Percentiles rank a stretch among this genome's conserved stretches.
These are phyloP conservation scores for Sceliomorpha sp. DNA, from an alignment of 2,888 invertebrate species.

Conservation along the genomic window DNA sequence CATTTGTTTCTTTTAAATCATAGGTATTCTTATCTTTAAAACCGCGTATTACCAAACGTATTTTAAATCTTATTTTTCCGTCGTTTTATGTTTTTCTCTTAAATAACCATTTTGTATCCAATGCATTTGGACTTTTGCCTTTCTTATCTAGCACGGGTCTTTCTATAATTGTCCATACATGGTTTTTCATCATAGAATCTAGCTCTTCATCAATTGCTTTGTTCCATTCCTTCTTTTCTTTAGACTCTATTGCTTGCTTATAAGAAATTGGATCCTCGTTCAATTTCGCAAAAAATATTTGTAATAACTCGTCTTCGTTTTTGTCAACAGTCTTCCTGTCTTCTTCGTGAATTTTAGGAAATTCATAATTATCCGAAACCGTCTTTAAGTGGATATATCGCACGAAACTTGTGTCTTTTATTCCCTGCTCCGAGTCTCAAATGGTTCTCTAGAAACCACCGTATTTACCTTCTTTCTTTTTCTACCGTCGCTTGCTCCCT, in stretches of 20 bases:
- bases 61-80: slow-evolving; percentile 12
- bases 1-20: slow-evolving; percentile 27
- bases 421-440: background rate
- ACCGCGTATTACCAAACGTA: slow-evolving; percentile 30
- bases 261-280: slow-evolving; percentile 23
- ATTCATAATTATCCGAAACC: too few relatives aligned
- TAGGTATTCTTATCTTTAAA: slow-evolving; percentile 26
- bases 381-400: background rate
- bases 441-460: background rate
- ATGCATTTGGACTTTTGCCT: slow-evolving; percentile 5
- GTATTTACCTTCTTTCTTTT: background rate
- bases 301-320: too few relatives aligned
- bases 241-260: slow-evolving; percentile 27
- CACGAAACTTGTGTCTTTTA: slow-evolving; percentile 10
- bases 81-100: slow-evolving; percentile 23
- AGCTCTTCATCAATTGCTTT: slow-evolving; percentile 26
- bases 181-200: too few relatives aligned
- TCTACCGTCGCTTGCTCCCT: too few relatives aligned
- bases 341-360: slow-evolving; percentile 1
- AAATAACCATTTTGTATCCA: slow-evolving; percentile 43
- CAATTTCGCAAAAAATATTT: slow-evolving; percentile 16
- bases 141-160: too few relatives aligned
- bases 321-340: background rate
- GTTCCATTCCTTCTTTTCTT: slow-evolving; percentile 36
- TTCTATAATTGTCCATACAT: too few relatives aligned